Evolutionary conservation across 1,140 invertebrate species (phyloP).

Genomic region (Orussus abietinus): DNA sequence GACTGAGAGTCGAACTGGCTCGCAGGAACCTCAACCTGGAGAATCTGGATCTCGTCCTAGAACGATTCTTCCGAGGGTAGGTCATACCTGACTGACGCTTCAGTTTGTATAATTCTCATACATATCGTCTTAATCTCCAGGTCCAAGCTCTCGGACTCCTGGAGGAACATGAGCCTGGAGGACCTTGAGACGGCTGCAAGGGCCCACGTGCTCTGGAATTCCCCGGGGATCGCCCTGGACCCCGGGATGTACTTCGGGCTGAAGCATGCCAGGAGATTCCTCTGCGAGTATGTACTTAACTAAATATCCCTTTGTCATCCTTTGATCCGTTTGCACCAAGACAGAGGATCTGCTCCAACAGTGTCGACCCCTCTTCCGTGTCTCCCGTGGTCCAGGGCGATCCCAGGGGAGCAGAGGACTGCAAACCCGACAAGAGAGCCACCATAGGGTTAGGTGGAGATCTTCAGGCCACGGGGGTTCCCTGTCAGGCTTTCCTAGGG

Average conservation of each 20-base stretch:
- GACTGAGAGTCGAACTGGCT: neutral
- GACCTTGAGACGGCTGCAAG: conserved; percentile 33
- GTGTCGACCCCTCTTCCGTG: no score
- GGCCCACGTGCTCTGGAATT: conserved; percentile 35
- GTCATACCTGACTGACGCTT: conserved; percentile 2
- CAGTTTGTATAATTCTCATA: neutral
- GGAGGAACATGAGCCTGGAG: conserved; percentile 18
- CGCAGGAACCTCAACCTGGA: conserved; percentile 10
- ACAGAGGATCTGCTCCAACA: no score
- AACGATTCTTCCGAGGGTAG: conserved; percentile 34
- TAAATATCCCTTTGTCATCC: neutral
- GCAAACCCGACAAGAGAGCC: no score
- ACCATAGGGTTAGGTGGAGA: conserved; percentile 25
- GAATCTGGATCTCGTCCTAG: conserved; percentile 22
- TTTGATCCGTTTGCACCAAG: no score
- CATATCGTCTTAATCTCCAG: conserved; percentile 14
- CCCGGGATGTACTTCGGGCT: conserved; percentile 22
- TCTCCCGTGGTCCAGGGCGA: no score
- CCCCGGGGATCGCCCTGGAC: conserved; percentile 30
- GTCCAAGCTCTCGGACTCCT: conserved; percentile 22
- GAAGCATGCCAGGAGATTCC: conserved; percentile 11
- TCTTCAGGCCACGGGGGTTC: conserved; percentile 28
- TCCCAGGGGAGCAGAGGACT: no score
- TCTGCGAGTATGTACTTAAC: conserved; percentile 20
- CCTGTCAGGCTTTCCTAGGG: conserved; percentile 37